phyloP scores from a whole-genome alignment of 2,888 invertebrate genomes.

The Phrixothrix hirtus region DNA sequence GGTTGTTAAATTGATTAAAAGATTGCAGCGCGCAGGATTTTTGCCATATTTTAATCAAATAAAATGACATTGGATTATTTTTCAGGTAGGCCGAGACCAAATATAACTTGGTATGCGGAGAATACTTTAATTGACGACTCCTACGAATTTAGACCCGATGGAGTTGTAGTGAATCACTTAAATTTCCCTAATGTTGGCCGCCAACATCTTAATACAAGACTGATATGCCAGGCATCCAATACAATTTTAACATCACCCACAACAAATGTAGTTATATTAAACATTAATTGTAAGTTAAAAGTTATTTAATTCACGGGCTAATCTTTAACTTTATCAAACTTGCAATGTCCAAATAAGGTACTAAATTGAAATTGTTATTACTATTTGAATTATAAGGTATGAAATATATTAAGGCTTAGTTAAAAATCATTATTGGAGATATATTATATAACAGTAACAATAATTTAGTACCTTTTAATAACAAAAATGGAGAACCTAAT shows the following conservation, averaged over 20 bases:
- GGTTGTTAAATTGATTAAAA: too few species aligned
- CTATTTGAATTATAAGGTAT: too few species aligned
- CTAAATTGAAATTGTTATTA: too few species aligned
- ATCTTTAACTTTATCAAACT: too few species aligned
- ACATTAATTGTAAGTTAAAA: conserved; percentile 89
- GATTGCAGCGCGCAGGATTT: too few species aligned
- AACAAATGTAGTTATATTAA: conserved; percentile 77
- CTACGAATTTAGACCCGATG: conserved; percentile 70
- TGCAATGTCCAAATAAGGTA: too few species aligned
- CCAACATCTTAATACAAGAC: conserved; percentile 79
- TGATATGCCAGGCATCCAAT: conserved; percentile 86
- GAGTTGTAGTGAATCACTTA: conserved; percentile 76
- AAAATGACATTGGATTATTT: conserved; percentile 31
- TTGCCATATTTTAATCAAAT: conserved; percentile 6
- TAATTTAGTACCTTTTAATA: too few species aligned
- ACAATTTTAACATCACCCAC: conserved; percentile 80
- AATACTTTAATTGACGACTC: conserved; percentile 84
- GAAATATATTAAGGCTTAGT: too few species aligned
- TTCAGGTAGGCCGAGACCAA: conserved; percentile 75
- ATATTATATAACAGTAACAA: too few species aligned
- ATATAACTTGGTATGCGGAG: conserved; percentile 83
- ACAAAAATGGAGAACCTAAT: too few species aligned
- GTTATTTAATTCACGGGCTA: too few species aligned
- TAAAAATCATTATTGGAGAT: too few species aligned
- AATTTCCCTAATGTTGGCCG: conserved; percentile 79